phyloP scores from a whole-genome alignment of 2,113 vertebrate genomes.

The Tyto alba region DNA sequence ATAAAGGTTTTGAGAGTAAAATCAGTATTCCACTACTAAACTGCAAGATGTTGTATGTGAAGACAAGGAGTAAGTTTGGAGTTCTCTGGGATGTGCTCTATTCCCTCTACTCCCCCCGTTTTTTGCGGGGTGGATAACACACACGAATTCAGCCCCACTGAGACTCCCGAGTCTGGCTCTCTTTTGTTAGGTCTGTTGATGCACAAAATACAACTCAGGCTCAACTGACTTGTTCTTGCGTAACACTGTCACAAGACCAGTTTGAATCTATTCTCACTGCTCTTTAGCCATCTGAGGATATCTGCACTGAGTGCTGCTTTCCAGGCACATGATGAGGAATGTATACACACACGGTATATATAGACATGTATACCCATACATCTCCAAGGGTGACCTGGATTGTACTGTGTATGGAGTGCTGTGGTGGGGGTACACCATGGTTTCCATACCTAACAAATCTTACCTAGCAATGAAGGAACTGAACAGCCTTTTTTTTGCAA shows the following conservation, averaged over 20 bases:
- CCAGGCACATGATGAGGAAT: background rate
- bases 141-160: background rate
- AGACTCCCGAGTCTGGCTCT: background rate
- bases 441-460: background rate
- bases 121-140: background rate
- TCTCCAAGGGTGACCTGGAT: background rate
- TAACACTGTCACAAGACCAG: background rate
- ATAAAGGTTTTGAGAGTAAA: background rate
- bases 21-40: background rate
- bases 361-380: background rate
- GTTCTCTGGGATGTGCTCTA: background rate
- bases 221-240: background rate
- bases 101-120: background rate
- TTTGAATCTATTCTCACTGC: background rate
- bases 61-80: background rate
- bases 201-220: background rate
- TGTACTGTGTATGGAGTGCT: background rate
- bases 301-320: constrained; percentile 26
- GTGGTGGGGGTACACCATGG: background rate
- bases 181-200: background rate
- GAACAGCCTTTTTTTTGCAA: background rate
- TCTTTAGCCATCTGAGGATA: constrained; percentile 33
- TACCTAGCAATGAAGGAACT: background rate
- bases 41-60: background rate
- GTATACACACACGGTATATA: background rate